Base-by-base conservation (phyloP, 2,113 vertebrate genomes). In the Mellivora capensis region DNA sequence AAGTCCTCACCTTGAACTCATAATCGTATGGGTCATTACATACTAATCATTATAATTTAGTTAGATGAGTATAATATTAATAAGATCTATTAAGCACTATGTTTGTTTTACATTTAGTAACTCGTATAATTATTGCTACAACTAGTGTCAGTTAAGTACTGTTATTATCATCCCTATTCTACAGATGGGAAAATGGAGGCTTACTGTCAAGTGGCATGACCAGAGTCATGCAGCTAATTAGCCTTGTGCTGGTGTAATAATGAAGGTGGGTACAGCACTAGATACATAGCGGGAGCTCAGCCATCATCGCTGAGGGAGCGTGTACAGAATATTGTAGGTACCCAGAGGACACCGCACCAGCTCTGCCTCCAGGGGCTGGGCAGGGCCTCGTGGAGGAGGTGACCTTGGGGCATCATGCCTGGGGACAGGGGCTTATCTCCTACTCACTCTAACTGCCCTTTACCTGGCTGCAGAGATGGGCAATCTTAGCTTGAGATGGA, bases 261-360 rank as follows among this genome's bases (percentile, higher is more conserved):
- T 31, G 31, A 80, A 85, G 23, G 61, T 23, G 18, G 25, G 31
- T 11, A 4, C 29, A 1, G 23, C 1, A 18, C 61, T 31, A 67
- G 79, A 23, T 12, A 17, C 9, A 5, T 5, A 62, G 7, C 10
- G 2, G 52, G 23, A 21, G 44, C 80, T 77, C 62, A 3, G 23
- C 12, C 15, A 42, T 6, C 15, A 2, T 20, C 18, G 34, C 42
- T 61, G 83, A 49, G 34, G 27, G 37, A 31, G 17, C 15, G 1
- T 42, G 49, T 0, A 6, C 9, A 6, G 15, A 67, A 27, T 25
- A 2, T n/a, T 25, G 6, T 2, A n/a, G 42, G 29, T 23, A 47
- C 42, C 12, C 31, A 21, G 47, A 59, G 79, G 37, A 4, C 0
- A 2, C 42, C 1, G 3, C 59, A 47, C n/a, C 23, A 49, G 67